Evolutionary conservation across 1,140 invertebrate genomes (phyloP).

Genomic region (Zaprionus gabonicus): DNA sequence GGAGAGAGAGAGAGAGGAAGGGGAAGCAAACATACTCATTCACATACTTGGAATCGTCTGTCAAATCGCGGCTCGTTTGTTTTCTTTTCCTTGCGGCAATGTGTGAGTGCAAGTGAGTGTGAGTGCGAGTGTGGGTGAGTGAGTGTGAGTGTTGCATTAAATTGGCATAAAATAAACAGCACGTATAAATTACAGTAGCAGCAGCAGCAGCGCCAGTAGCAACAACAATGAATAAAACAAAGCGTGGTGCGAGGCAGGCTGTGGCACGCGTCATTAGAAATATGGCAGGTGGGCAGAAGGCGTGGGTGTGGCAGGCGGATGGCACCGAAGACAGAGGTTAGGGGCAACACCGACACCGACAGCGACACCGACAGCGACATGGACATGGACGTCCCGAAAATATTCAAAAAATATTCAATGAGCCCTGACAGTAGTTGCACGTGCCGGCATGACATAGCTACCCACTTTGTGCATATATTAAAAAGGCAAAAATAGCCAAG

Average conservation of each 20-base stretch:
- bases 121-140: background rate
- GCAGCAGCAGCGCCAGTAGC: conserved; percentile 45
- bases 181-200: conserved; percentile 75
- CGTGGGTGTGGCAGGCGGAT: conserved; percentile 1
- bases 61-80: conserved; percentile 46
- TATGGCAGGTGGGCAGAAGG: conserved; percentile 56
- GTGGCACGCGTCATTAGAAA: conserved; percentile 48
- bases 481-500: conserved; percentile 45
- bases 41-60: conserved; percentile 29
- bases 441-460: conserved; percentile 44
- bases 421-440: conserved; percentile 27
- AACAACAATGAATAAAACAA: conserved; percentile 67
- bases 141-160: conserved; percentile 69
- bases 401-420: conserved; percentile 47
- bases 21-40: background rate
- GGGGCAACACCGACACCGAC: background rate
- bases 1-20: no score
- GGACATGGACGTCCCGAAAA: conserved; percentile 5
- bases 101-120: background rate
- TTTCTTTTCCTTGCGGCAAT: conserved; percentile 30
- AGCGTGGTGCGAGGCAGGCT: conserved; percentile 23
- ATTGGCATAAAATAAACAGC: conserved; percentile 81
- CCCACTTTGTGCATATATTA: conserved; percentile 62
- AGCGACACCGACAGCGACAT: background rate
- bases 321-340: background rate